phyloP scores from a whole-genome alignment of 2,888 invertebrate genomes.

The Tiliacea citrago region DNA sequence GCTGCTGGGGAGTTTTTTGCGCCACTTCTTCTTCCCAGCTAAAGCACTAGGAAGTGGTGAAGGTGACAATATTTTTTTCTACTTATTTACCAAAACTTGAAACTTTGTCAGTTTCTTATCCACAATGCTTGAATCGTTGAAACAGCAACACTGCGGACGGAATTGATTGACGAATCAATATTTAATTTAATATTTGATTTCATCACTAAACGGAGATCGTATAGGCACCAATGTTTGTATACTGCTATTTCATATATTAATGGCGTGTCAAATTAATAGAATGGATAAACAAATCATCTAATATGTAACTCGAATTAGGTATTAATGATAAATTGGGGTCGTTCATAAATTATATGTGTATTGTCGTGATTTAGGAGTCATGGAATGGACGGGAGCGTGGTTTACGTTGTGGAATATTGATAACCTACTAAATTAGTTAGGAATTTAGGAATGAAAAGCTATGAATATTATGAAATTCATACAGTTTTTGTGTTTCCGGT shows the following conservation, averaged over 20 bases:
- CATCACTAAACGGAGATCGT: conserved; percentile 8
- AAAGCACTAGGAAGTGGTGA: no score
- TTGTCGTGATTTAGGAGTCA: conserved; percentile 16
- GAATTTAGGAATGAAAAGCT: neutral
- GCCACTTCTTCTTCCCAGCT: no score
- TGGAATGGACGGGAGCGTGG: neutral
- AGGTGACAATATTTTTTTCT: no score
- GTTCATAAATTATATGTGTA: conserved; percentile 27
- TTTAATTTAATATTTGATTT: conserved; percentile 37
- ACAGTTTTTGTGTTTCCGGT: neutral
- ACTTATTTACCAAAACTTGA: no score
- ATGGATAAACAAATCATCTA: conserved; percentile 38
- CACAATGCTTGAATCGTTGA: neutral
- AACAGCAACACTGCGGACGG: conserved; percentile 5
- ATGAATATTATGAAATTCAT: neutral
- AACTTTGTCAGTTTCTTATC: conserved; percentile 21
- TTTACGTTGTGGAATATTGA: conserved; percentile 4
- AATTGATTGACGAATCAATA: conserved; percentile 49
- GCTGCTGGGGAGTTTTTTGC: no score
- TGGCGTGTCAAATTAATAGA: conserved; percentile 31
- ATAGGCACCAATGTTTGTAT: neutral
- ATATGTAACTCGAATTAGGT: conserved; percentile 33
- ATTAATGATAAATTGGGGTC: conserved; percentile 23
- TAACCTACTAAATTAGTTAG: neutral
- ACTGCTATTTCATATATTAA: conserved; percentile 22